Conservation (phyloP, 2,888 invertebrate species). For the Cinara cedri region DNA sequence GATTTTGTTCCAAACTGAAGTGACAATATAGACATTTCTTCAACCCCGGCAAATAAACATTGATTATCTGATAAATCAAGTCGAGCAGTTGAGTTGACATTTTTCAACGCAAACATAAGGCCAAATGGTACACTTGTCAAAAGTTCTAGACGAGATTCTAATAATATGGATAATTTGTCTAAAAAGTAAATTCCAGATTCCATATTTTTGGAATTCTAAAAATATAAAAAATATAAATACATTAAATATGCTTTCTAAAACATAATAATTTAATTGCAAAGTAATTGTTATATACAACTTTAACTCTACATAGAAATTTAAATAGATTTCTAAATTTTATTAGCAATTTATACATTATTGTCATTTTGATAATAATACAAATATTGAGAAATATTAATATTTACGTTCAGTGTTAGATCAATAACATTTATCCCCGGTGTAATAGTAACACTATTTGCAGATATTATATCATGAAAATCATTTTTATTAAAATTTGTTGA, state of each 20-base stretch:
- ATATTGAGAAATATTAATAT: slow-evolving; percentile 14
- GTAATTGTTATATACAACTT: background rate
- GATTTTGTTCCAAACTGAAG: slow-evolving; percentile 49
- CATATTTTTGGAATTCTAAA: slow-evolving; percentile 46
- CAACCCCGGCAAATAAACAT: slow-evolving; percentile 41
- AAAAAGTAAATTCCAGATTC: slow-evolving; percentile 50
- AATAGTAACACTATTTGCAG: slow-evolving; percentile 35
- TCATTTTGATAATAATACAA: background rate
- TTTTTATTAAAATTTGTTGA: slow-evolving; percentile 36
- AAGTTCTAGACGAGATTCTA: slow-evolving; percentile 37
- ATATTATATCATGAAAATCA: slow-evolving; percentile 47
- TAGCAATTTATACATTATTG: background rate
- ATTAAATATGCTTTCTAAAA: background rate
- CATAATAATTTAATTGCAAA: background rate
- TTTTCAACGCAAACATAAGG: slow-evolving; percentile 45
- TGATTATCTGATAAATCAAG: slow-evolving; percentile 34
- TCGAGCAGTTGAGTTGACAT: slow-evolving; percentile 34
- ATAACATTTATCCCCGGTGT: slow-evolving; percentile 34
- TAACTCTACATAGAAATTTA: slow-evolving; percentile 3
- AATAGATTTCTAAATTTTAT: background rate
- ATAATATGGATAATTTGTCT: slow-evolving; percentile 29
- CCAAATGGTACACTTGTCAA: slow-evolving; percentile 34
- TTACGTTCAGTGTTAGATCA: slow-evolving; percentile 46
- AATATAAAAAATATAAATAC: slow-evolving; percentile 17
- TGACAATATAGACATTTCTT: slow-evolving; percentile 42